Evolutionary conservation across 2,888 invertebrate species (phyloP).

Genomic region (Cataglyphis rosenhaueri): DNA sequence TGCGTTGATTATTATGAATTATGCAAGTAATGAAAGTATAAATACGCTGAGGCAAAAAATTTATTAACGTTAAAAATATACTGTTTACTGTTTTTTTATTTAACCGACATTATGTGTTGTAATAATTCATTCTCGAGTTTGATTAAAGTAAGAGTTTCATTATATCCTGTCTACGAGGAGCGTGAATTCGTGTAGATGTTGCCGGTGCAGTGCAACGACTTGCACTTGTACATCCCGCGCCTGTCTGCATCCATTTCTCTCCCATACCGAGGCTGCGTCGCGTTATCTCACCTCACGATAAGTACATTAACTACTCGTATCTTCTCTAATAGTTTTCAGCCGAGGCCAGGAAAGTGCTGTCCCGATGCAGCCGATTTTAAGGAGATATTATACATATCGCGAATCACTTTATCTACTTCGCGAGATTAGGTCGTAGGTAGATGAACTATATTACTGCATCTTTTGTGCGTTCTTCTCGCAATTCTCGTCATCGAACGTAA

Average conservation of each 20-base stretch:
- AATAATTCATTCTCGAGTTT: not conserved
- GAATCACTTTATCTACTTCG: constrained; percentile 20
- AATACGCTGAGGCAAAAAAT: constrained; percentile 17
- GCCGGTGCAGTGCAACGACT: constrained; percentile 17
- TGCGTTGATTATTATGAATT: constrained; percentile 48
- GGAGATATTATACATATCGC: constrained; percentile 31
- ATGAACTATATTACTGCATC: constrained; percentile 31
- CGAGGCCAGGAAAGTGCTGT: constrained; percentile 69
- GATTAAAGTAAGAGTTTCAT: constrained; percentile 8
- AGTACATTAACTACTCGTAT: constrained; percentile 74
- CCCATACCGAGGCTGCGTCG: constrained; percentile 59
- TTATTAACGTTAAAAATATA: not conserved
- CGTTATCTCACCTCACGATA: constrained; percentile 72
- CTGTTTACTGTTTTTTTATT: not conserved
- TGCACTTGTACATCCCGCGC: constrained; percentile 33
- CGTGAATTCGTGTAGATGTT: constrained; percentile 1
- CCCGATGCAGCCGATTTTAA: constrained; percentile 60
- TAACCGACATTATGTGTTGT: not conserved
- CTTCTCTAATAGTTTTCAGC: constrained; percentile 75
- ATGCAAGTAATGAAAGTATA: constrained; percentile 42
- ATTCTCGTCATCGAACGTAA: constrained; percentile 13
- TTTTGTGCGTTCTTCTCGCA: constrained; percentile 1
- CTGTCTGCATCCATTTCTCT: constrained; percentile 66
- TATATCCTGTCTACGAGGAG: too few relatives aligned
- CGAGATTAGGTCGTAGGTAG: constrained; percentile 44